Conservation (phyloP, 2,797 vertebrate genomes). For the Echiichthys vipera region DNA sequence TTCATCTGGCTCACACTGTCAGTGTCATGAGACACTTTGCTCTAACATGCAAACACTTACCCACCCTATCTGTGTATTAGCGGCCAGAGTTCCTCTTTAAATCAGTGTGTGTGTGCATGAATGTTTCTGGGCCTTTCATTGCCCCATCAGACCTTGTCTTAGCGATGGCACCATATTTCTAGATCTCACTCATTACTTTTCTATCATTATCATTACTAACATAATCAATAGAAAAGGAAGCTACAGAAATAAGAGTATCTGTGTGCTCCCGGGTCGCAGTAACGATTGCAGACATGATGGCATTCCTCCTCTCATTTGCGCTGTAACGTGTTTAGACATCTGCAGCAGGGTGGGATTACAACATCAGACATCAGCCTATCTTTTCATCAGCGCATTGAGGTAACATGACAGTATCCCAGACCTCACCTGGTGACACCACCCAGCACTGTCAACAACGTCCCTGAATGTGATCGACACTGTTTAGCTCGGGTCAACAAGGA, state of each 20-base stretch:
- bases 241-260: not conserved
- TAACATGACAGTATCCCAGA: constrained; percentile 62
- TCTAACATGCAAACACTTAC: constrained; percentile 41
- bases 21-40: constrained; percentile 56
- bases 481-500: constrained; percentile 33
- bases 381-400: constrained; percentile 67
- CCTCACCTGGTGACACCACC: constrained; percentile 65
- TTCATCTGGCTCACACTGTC: constrained; percentile 67
- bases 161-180: not conserved
- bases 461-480: constrained; percentile 20
- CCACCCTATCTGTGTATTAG: constrained; percentile 37
- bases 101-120: constrained; percentile 6
- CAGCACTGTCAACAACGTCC: constrained; percentile 49
- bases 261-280: constrained; percentile 11
- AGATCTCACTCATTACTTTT: not conserved
- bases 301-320: constrained; percentile 53
- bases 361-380: constrained; percentile 68
- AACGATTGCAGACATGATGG: constrained; percentile 19
- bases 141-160: not conserved
- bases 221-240: not conserved
- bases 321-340: constrained; percentile 76
- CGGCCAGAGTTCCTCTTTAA: constrained; percentile 36
- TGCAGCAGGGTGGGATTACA: constrained; percentile 57
- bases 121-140: constrained; percentile 7
- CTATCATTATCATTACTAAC: not conserved